Percentiles rank a stretch among this genome's conserved stretches.
Evolutionary conservation across 2,113 vertebrate species (phyloP).

Genomic region (Mormyrus iriodes): DNA sequence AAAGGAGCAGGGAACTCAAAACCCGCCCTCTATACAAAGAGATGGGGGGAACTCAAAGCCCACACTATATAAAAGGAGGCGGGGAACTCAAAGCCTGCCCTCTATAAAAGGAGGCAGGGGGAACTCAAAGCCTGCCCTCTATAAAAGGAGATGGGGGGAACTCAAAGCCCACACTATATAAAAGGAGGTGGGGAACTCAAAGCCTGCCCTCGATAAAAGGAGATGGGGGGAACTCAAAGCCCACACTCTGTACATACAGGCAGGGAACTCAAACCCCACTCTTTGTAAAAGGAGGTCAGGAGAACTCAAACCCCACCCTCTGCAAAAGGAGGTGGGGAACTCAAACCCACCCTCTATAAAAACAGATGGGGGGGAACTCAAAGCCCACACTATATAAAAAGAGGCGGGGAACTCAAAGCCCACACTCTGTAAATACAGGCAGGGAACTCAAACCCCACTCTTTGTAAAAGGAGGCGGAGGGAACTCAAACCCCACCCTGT

Average conservation of each 20-base stretch:
- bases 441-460: no score
- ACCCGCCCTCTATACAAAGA: neutral
- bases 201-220: neutral
- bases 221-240: neutral
- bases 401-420: neutral
- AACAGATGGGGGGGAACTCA: no score
- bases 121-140: neutral
- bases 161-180: neutral
- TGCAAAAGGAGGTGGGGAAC: no score
- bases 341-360: no score
- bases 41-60: neutral
- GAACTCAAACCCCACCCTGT: neutral
- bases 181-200: neutral
- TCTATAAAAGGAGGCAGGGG: neutral
- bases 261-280: neutral
- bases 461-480: no score
- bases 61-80: no score
- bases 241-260: no score
- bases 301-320: no score
- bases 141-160: neutral
- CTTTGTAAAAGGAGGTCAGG: neutral
- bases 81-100: neutral
- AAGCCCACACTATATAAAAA: neutral
- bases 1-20: neutral
- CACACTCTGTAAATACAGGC: no score